phyloP scores from a whole-genome alignment of 2,888 invertebrate species.

The Pomacea canaliculata region DNA sequence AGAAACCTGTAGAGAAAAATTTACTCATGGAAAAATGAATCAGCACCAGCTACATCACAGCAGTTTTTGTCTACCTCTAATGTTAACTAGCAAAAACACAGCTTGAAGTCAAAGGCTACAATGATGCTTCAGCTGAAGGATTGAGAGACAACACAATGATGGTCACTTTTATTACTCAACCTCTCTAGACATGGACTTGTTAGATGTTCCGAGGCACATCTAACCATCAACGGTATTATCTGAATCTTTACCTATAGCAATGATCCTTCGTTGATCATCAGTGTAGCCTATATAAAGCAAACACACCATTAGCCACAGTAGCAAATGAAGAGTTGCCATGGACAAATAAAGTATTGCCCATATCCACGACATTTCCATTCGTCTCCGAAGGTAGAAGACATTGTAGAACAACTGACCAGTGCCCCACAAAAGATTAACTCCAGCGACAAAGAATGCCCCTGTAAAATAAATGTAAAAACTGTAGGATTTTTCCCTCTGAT shows the following conservation, averaged over 20 bases:
- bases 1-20: too few relatives aligned
- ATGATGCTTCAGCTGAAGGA: too few relatives aligned
- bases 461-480: background rate
- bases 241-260: background rate
- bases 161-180: too few relatives aligned
- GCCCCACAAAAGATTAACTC: slow-evolving; percentile 32
- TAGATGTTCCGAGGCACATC: too few relatives aligned
- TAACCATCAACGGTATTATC: background rate
- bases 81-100: too few relatives aligned
- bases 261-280: background rate
- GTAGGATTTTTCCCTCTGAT: too few relatives aligned
- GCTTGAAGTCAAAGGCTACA: too few relatives aligned
- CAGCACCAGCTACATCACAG: too few relatives aligned
- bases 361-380: background rate
- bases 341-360: background rate
- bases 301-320: slow-evolving; percentile 19
- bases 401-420: slow-evolving; percentile 24
- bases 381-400: slow-evolving; percentile 2
- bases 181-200: too few relatives aligned
- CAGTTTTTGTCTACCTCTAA: too few relatives aligned
- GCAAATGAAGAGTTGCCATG: slow-evolving; percentile 12
- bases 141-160: too few relatives aligned
- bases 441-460: slow-evolving; percentile 17
- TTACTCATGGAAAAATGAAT: too few relatives aligned
- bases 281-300: slow-evolving; percentile 8